Conservation (phyloP, 1,140 invertebrate species). For the Neodiprion virginianus region DNA sequence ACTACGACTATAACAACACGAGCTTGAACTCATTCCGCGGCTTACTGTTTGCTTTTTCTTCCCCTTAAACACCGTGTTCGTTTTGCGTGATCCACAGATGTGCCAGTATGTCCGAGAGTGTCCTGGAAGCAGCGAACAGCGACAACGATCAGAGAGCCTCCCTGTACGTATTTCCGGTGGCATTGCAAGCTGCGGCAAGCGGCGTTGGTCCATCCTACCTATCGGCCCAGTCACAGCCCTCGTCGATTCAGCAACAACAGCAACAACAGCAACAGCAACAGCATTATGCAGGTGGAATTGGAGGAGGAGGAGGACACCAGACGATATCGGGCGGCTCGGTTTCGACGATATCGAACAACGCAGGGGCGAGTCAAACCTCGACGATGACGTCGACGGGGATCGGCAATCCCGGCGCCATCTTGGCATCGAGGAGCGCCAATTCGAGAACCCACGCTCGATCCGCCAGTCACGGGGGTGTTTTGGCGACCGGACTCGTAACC, state of each 20-base stretch:
- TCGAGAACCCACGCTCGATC: constrained; percentile 74
- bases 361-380: constrained; percentile 22
- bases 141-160: constrained; percentile 50
- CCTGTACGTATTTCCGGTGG: constrained; percentile 53
- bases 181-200: constrained; percentile 20
- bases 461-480: constrained; percentile 79
- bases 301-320: background rate
- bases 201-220: background rate
- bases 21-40: no score
- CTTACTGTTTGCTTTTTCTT: no score
- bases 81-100: constrained; percentile 41
- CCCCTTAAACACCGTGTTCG: no score
- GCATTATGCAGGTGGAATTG: constrained; percentile 9
- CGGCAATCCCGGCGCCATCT: constrained; percentile 2
- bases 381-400: constrained; percentile 36
- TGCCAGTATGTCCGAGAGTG: constrained; percentile 57
- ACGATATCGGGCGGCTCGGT: constrained; percentile 2
- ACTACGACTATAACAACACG: no score
- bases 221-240: no score
- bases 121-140: constrained; percentile 50
- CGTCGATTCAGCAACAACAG: background rate
- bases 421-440: constrained; percentile 22
- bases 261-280: constrained; percentile 22
- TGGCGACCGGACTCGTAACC: constrained; percentile 51
- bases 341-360: constrained; percentile 23